Evolutionary conservation across 2,888 invertebrate species (phyloP), one percentile per base, ranked within the genome.

Genomic region (Scaptomyza caliginosa): DNA sequence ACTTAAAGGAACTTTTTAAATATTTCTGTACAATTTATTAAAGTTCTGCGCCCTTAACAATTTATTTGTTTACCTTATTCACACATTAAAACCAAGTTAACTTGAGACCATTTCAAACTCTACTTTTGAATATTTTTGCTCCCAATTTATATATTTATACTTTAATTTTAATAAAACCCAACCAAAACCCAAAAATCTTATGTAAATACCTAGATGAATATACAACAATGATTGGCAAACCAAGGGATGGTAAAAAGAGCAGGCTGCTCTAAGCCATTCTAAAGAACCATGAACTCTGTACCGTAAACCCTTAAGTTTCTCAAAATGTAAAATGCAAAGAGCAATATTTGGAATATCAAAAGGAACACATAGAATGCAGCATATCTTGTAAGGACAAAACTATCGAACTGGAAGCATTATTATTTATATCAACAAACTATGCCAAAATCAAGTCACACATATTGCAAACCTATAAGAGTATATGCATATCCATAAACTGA

Each of bases 151-250:
- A 56, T 16, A 50, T 49, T 77, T 62, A 64, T 68, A 50, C 56
- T 52, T 72, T 28, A 23, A 64, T 59, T 59, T 57, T 67, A 39
- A 56, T 56, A 49, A 63, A 68, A 66, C 60, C 68, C 63, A 83
- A 84, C 58, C 77, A 77, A 83, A 78, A 75, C 39, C 63, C 66
- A 67, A 56, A 67, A 71, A 74, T 88, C 65, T 78, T 78, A 71
- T 86, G 78, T 88, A 89, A 89, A 89, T 90, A 73, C 72, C 65
- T 75, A 91, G 91, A 91, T 90, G 91, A 91, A 82, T 91, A 90
- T 86, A 90, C 91, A 73, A 89, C 91, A 74, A 90, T 91, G 90
- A 91, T 91, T 90, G 91, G 91, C 89, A 91, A 91, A 88, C 87
- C 90, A 73, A 89, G 91, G 60, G 90, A 91, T 78, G 90, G 91